phyloP scores from a whole-genome alignment of 2,888 invertebrate genomes.

The Aethes cnicana region DNA sequence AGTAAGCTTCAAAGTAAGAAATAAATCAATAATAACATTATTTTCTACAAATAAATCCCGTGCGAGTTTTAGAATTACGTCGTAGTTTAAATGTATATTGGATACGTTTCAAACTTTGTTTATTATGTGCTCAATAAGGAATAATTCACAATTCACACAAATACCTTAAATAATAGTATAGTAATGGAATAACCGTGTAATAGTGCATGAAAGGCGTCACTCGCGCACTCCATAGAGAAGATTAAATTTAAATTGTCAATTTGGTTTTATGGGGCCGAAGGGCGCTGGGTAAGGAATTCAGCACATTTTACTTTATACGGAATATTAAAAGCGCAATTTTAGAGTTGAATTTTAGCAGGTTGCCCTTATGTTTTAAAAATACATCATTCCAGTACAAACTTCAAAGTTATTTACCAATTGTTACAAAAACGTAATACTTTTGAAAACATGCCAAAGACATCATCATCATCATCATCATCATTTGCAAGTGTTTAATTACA shows the following conservation, averaged over 20 bases:
- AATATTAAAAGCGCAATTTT: background rate
- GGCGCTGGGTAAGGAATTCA: constrained; percentile 29
- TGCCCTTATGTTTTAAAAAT: no score
- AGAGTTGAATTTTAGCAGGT: no score
- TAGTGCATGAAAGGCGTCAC: constrained; percentile 60
- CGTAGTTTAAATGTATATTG: no score
- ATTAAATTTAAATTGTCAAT: constrained; percentile 79
- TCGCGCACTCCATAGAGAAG: constrained; percentile 62
- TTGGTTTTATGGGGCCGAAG: constrained; percentile 65
- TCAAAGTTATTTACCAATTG: no score
- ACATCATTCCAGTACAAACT: no score
- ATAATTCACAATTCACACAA: constrained; percentile 17
- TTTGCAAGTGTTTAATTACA: no score
- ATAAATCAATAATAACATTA: no score
- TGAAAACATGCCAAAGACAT: constrained; percentile 10
- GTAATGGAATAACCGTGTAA: constrained; percentile 49
- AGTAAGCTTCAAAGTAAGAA: no score
- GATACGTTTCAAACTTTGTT: no score
- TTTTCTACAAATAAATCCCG: no score
- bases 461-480: constrained; percentile 17
- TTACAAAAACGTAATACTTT: constrained; percentile 4
- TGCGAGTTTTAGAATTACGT: no score
- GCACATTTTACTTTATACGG: constrained; percentile 7
- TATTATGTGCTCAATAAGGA: no score
- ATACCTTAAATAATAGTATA: constrained; percentile 47